Percentiles rank a stretch among this genome's conserved stretches.
phyloP scores from a whole-genome alignment of 1,140 invertebrate species.

The Lethrus apterus region DNA sequence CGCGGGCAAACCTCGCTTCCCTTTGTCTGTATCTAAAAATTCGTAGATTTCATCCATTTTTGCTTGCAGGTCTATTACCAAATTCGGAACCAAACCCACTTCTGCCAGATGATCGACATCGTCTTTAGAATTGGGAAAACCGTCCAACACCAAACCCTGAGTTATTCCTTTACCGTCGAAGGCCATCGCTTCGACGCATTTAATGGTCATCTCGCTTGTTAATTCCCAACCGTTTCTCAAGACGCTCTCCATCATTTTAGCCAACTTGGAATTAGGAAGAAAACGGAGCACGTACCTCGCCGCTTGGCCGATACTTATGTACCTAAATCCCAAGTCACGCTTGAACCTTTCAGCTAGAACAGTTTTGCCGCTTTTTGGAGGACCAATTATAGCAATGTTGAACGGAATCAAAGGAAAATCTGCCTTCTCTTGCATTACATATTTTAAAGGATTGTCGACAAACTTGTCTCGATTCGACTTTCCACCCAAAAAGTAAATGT shows the following conservation, averaged over 20 bases:
- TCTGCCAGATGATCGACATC: slow-evolving; percentile 44
- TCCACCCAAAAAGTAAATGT: slow-evolving; percentile 50
- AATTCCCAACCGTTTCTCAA: slow-evolving; percentile 41
- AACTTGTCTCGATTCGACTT: slow-evolving; percentile 44
- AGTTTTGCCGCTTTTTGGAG: slow-evolving; percentile 78
- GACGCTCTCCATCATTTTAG: slow-evolving; percentile 33
- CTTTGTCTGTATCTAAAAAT: slow-evolving; percentile 39
- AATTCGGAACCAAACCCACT: slow-evolving; percentile 45
- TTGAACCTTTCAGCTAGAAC: slow-evolving; percentile 51
- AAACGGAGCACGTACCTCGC: slow-evolving; percentile 43
- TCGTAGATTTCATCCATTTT: slow-evolving; percentile 34
- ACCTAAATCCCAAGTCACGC: slow-evolving; percentile 43
- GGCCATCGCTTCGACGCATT: slow-evolving; percentile 44
- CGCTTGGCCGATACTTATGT: slow-evolving; percentile 45
- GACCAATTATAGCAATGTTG: slow-evolving; percentile 71
- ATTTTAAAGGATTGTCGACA: slow-evolving; percentile 46
- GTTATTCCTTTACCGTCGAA: slow-evolving; percentile 42
- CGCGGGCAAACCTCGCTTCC: slow-evolving; percentile 26
- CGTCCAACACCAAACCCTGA: slow-evolving; percentile 49
- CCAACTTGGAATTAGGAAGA: slow-evolving; percentile 43
- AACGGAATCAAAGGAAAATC: slow-evolving; percentile 49
- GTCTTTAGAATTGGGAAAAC: slow-evolving; percentile 45
- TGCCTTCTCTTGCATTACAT: slow-evolving; percentile 38
- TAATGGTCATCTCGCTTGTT: slow-evolving; percentile 39
- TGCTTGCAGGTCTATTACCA: slow-evolving; percentile 46